These are phyloP conservation scores for Chaetodon trifascialis DNA, from an alignment of 2,113 vertebrate species.

Conservation along the genomic window DNA sequence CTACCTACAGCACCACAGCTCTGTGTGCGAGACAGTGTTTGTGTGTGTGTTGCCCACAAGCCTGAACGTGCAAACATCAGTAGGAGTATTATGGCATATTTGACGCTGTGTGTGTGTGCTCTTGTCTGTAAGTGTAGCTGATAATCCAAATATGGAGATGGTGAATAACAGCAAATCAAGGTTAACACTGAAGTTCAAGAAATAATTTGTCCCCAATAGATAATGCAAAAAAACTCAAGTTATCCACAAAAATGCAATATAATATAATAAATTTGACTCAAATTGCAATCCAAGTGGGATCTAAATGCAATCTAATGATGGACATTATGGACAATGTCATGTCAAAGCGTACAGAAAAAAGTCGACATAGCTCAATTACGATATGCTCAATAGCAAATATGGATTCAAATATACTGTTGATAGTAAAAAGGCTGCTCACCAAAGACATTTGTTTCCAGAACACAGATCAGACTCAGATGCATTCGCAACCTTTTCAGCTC, in stretches of 20 bases:
- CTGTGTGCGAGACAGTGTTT: neutral
- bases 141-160: too few species aligned
- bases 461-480: neutral
- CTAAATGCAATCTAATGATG: neutral
- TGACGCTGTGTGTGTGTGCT: neutral
- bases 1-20: constrained; percentile 29
- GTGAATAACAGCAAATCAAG: too few species aligned
- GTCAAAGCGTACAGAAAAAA: neutral
- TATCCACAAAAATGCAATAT: too few species aligned
- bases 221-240: neutral
- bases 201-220: neutral
- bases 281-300: neutral
- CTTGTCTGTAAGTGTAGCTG: neutral
- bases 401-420: neutral
- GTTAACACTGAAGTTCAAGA: neutral
- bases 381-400: neutral
- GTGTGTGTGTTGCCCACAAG: constrained; percentile 9
- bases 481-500: neutral
- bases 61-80: constrained; percentile 8
- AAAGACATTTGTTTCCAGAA: neutral
- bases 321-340: neutral
- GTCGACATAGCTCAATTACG: too few species aligned
- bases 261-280: too few species aligned
- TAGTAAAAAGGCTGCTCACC: neutral
- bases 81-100: constrained; percentile 17